A percentile compares a stretch with the other conserved stretches of the same genome.
phyloP scores from a whole-genome alignment of 2,888 invertebrate species.

The Heliconius erato region DNA sequence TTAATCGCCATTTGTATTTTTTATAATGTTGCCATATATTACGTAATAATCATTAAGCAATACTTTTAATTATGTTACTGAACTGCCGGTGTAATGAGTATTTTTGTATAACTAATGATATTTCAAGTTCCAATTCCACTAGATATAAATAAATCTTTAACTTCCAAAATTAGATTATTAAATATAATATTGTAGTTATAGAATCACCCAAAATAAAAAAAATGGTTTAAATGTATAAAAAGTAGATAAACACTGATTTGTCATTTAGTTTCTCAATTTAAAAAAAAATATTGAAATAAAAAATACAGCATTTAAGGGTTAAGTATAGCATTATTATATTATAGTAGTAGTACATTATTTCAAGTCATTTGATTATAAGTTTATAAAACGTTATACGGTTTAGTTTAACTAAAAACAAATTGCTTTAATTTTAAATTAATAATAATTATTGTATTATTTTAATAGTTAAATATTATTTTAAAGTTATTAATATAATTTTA shows the following conservation, averaged over 20 bases:
- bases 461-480: not conserved
- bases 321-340: not conserved
- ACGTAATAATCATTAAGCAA: not conserved
- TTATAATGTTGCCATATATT: not conserved
- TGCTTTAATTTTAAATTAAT: conserved; percentile 11
- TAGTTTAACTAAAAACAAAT: not conserved
- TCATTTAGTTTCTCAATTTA: too few species aligned
- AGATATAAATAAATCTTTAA: too few species aligned
- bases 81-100: not conserved
- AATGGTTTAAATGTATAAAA: too few species aligned
- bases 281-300: not conserved
- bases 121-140: too few species aligned
- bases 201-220: too few species aligned
- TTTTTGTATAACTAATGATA: too few species aligned
- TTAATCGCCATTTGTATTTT: not conserved
- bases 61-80: not conserved
- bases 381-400: not conserved
- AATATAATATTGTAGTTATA: too few species aligned
- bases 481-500: conserved; percentile 5
- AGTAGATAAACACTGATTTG: too few species aligned
- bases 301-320: conserved; percentile 3
- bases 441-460: conserved; percentile 4
- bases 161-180: too few species aligned
- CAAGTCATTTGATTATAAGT: conserved; percentile 18
- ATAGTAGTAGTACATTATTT: not conserved